A percentile compares a stretch with the other conserved stretches of the same genome.
phyloP scores from a whole-genome alignment of 2,888 invertebrate species.

The Latrodectus hesperus region DNA sequence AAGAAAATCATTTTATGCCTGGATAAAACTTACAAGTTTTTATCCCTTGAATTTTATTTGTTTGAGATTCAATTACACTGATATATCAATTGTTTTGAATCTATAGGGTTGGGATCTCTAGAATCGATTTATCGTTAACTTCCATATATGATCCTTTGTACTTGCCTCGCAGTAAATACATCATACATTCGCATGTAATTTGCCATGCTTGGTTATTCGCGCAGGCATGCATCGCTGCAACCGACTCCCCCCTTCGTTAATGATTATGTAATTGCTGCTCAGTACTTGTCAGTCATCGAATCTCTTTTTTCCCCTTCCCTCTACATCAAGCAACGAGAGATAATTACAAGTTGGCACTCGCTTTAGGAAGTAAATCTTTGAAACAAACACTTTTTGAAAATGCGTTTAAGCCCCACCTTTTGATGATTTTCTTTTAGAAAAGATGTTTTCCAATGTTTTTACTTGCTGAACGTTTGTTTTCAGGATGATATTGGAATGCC shows the following conservation, averaged over 20 bases:
- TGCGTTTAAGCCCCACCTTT: not conserved
- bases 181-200: no score
- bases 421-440: not conserved
- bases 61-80: no score
- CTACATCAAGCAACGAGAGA: not conserved
- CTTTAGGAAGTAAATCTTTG: constrained; percentile 39
- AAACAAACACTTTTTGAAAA: not conserved
- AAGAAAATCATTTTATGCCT: no score
- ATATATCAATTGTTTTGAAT: no score
- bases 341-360: constrained; percentile 48
- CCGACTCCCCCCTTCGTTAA: constrained; percentile 9
- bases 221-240: constrained; percentile 26
- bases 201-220: constrained; percentile 42
- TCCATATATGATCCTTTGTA: no score
- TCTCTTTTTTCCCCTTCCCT: constrained; percentile 36
- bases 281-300: constrained; percentile 54
- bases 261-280: constrained; percentile 51
- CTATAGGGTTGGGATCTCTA: no score
- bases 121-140: no score
- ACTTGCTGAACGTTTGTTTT: not conserved
- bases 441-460: constrained; percentile 3
- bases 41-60: no score
- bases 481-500: no score
- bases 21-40: no score
- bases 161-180: no score